Evolutionary conservation across 2,888 invertebrate genomes (phyloP), one percentile per base, ranked within the genome.

Genomic region (Rhyacophila evoluta): DNA sequence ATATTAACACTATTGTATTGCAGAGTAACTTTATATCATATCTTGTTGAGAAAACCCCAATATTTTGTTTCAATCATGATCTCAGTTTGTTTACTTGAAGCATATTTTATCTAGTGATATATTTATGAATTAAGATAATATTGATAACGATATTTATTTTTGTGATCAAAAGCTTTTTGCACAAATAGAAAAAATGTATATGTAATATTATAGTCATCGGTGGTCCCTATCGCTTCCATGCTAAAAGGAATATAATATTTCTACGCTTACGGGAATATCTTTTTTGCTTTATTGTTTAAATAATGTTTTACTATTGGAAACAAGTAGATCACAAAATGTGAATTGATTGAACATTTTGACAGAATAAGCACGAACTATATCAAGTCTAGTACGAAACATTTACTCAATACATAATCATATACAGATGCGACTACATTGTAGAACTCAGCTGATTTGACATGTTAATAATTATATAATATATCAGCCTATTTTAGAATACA

Each of bases 141-240:
- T 75, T 10, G 37, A 77, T 72, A 77, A 77, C 36, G 8, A 73
- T 77, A 77, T 77, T 77, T 77, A 77, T 77, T 77, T 77, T 77
- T 77, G 77, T 77, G 72, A 73, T 72, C 29, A 77, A 77, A 77
- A 68, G 78, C 78, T 78, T 78, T 74, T 78, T 78, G 78, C 78
- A 78, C 78, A 78, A 78, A 78, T 78, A 78, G 74, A 70, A 39
- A 55, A 74, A 74, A 78, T 74, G 74, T 75, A 39, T 78, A 74
- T 74, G 33, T 37, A 36, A 36, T 36, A 25, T 37, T 37, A 72
- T 72, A 36, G 55, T 25, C 55, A 55, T 55, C 55, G 25, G 55
- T 55, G 55, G 55, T 25, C 15, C 36, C 72, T 33, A 36, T 72
- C 36, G 33, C 36, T 37, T 33, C 37, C 36, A 36, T 19, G 33